These are phyloP conservation scores for Pristionchus japonicus DNA, from an alignment of 2,888 invertebrate genomes.

Conservation along the genomic window DNA sequence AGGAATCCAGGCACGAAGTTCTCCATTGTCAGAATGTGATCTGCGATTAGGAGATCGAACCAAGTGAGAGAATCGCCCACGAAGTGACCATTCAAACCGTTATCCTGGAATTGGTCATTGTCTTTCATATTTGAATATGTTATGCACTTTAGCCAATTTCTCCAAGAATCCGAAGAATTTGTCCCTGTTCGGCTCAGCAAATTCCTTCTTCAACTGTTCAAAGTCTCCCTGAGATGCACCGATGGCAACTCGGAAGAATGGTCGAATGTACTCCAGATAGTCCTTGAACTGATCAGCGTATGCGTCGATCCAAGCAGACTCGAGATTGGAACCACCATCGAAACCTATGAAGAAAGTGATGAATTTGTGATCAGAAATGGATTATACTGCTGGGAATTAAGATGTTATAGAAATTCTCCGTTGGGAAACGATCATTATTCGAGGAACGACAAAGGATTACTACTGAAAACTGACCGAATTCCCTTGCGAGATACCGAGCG, in stretches of 20 bases:
- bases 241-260: background rate
- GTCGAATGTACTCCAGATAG: background rate
- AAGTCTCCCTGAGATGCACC: background rate
- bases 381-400: background rate
- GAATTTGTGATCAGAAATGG: too few relatives aligned
- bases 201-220: slow-evolving; percentile 3
- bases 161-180: slow-evolving; percentile 20
- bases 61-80: slow-evolving; percentile 20
- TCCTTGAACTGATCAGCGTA: slow-evolving; percentile 28
- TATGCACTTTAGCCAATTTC: background rate
- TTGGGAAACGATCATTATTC: too few relatives aligned
- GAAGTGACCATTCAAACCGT: background rate
- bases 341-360: slow-evolving; percentile 34
- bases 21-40: slow-evolving; percentile 7
- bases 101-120: background rate
- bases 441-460: too few relatives aligned
- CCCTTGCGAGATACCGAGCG: slow-evolving; percentile 1
- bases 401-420: too few relatives aligned
- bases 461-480: background rate
- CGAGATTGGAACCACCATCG: background rate
- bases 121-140: background rate
- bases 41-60: slow-evolving; percentile 25
- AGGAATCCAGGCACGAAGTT: background rate
- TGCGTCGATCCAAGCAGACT: background rate
- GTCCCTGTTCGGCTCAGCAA: background rate